Evolutionary conservation across 1,140 invertebrate genomes (phyloP).

Genomic region (Gerris buenoi): DNA sequence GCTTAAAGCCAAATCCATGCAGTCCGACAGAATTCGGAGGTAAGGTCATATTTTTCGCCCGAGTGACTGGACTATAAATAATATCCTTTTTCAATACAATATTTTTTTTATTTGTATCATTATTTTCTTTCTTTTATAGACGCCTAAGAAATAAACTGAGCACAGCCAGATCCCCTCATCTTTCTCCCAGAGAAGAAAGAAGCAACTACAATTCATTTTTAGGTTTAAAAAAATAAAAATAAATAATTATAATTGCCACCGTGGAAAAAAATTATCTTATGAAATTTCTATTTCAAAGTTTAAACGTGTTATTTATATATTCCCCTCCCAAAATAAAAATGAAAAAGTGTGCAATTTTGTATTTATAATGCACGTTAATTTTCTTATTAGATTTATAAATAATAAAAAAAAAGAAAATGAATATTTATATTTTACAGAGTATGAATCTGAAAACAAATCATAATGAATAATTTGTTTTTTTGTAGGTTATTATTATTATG

Average conservation of each 20-base stretch:
- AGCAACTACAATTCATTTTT: too few relatives aligned
- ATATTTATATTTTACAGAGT: conserved; percentile 2
- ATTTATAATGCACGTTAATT: conserved; percentile 4
- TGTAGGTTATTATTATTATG: neutral
- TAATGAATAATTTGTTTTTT: too few relatives aligned
- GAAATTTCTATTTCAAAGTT: neutral
- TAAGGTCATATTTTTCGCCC: too few relatives aligned
- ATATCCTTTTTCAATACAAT: too few relatives aligned
- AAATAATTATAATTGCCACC: neutral
- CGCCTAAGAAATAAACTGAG: too few relatives aligned
- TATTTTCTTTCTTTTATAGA: too few relatives aligned
- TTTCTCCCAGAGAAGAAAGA: too few relatives aligned
- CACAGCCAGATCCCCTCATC: too few relatives aligned
- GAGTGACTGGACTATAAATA: too few relatives aligned
- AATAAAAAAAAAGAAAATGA: neutral
- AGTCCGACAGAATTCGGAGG: too few relatives aligned
- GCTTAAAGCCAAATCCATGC: too few relatives aligned
- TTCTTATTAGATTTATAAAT: neutral
- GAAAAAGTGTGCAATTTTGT: conserved; percentile 4
- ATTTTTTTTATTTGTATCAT: too few relatives aligned
- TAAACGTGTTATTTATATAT: neutral
- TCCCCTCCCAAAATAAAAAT: neutral
- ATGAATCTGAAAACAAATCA: neutral
- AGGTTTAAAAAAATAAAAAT: neutral
- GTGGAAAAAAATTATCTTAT: neutral